Percentiles rank a stretch among this genome's conserved stretches.
phyloP scores from a whole-genome alignment of 2,888 invertebrate species.

The Apodemia duryi region DNA sequence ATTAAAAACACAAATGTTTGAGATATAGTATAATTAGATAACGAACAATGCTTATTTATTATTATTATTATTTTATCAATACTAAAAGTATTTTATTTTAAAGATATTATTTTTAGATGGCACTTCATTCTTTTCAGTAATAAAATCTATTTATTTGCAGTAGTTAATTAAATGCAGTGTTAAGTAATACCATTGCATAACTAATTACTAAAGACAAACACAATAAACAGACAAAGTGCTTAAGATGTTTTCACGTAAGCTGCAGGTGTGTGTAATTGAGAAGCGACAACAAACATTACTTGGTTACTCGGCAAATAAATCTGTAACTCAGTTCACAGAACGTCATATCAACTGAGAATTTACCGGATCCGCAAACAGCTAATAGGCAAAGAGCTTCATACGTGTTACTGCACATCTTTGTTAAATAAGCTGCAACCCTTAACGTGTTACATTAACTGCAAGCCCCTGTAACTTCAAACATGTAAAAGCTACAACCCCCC shows the following conservation, averaged over 20 bases:
- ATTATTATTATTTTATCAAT: too few relatives aligned
- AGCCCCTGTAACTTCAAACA: too few relatives aligned
- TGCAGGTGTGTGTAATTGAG: slow-evolving; percentile 11
- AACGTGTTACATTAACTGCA: too few relatives aligned
- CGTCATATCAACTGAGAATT: background rate
- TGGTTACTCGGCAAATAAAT: slow-evolving; percentile 1
- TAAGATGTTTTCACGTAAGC: slow-evolving; percentile 5
- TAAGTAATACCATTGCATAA: background rate
- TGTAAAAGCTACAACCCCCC: too few relatives aligned
- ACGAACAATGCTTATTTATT: too few relatives aligned
- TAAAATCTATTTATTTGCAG: background rate
- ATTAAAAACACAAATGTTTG: too few relatives aligned
- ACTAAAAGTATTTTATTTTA: too few relatives aligned
- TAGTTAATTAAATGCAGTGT: background rate
- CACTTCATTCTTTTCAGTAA: too few relatives aligned
- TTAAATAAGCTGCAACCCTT: background rate
- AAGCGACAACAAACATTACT: slow-evolving; percentile 10
- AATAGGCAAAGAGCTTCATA: background rate
- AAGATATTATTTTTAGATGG: too few relatives aligned
- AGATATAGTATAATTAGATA: too few relatives aligned
- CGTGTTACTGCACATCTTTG: background rate
- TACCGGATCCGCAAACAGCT: background rate
- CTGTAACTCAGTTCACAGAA: background rate
- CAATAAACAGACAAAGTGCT: background rate
- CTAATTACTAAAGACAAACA: background rate